These are phyloP conservation scores for Misgurnus anguillicaudatus DNA, from an alignment of 2,113 vertebrate species.

Conservation along the genomic window DNA sequence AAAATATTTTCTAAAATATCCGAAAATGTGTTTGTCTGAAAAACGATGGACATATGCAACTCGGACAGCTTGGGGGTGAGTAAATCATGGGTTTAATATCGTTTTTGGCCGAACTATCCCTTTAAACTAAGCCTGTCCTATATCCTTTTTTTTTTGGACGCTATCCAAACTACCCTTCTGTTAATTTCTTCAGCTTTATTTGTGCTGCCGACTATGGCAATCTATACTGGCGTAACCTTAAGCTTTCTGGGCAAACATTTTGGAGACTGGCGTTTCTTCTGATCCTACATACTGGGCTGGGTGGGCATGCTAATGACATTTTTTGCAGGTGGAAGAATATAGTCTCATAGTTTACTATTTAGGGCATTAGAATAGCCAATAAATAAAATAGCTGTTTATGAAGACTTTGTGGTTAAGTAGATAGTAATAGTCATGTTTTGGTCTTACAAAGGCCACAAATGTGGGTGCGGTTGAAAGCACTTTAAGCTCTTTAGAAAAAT, in stretches of 20 bases:
- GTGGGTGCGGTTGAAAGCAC: background rate
- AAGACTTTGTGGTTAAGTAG: too few relatives aligned
- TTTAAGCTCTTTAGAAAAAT: too few relatives aligned
- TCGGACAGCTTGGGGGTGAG: too few relatives aligned
- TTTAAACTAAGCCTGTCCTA: background rate
- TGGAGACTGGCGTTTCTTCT: constrained; percentile 88
- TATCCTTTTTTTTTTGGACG: background rate
- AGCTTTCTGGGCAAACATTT: constrained; percentile 85
- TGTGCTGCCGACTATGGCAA: constrained; percentile 80
- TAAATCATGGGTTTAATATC: too few relatives aligned
- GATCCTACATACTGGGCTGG: constrained; percentile 89
- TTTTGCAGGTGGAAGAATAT: constrained; percentile 79
- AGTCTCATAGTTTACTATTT: background rate
- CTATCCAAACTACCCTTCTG: background rate
- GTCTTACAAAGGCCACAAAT: too few relatives aligned
- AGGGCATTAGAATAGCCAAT: background rate
- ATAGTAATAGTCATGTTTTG: too few relatives aligned
- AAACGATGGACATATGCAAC: too few relatives aligned
- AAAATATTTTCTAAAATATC: too few relatives aligned
- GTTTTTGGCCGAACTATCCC: too few relatives aligned
- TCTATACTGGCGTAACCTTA: constrained; percentile 84
- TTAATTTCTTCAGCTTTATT: constrained; percentile 71
- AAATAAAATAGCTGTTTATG: background rate
- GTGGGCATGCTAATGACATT: constrained; percentile 87
- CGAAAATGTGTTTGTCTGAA: too few relatives aligned